Evolutionary conservation across 2,888 invertebrate genomes (phyloP).

Genomic region (Helobdella robusta): DNA sequence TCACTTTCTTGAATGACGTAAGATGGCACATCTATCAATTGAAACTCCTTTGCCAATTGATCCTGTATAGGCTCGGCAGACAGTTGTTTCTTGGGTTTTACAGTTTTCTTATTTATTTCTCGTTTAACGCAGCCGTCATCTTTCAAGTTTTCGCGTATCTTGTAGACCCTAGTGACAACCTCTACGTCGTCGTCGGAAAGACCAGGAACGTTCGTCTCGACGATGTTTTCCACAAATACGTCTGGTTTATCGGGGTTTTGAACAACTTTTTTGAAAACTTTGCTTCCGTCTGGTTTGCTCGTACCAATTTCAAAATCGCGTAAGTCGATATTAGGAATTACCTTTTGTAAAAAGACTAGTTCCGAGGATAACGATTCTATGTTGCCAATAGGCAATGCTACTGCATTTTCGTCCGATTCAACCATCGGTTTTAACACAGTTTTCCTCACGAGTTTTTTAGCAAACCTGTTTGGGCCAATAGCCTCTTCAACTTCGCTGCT

Average conservation of each 20-base stretch:
- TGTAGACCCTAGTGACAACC: not conserved
- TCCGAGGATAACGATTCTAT: no score
- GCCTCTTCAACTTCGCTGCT: not conserved
- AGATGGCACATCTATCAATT: conserved; percentile 1
- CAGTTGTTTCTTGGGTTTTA: conserved; percentile 3
- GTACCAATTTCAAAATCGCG: not conserved
- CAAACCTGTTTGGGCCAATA: no score
- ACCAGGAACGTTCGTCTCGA: not conserved
- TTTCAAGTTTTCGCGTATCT: not conserved
- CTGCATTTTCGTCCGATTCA: no score
- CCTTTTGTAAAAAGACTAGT: not conserved
- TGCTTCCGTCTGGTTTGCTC: not conserved
- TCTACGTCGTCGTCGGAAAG: not conserved
- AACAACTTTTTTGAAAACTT: not conserved
- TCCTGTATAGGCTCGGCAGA: conserved; percentile 5
- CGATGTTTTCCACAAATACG: not conserved
- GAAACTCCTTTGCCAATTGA: conserved; percentile 9
- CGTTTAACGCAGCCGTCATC: not conserved
- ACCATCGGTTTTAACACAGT: not conserved
- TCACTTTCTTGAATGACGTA: conserved; percentile 1
- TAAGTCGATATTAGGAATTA: not conserved
- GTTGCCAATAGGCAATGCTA: no score
- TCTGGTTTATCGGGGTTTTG: not conserved
- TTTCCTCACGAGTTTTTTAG: conserved; percentile 5
- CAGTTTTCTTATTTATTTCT: conserved; percentile 4